phyloP scores from a whole-genome alignment of 2,888 invertebrate species.

The Philaethria dido region DNA sequence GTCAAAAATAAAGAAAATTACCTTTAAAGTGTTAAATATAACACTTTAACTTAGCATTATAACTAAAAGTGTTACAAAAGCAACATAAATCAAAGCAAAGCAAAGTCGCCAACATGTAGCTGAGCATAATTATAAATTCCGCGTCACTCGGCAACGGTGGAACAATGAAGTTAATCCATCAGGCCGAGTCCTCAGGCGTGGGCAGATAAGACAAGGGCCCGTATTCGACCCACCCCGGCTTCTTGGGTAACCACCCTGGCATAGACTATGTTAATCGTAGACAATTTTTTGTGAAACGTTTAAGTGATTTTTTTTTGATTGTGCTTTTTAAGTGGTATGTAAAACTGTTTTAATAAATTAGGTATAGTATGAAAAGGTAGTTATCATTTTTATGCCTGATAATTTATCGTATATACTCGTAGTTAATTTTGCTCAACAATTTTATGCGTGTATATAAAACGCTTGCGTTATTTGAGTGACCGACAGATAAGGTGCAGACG shows the following conservation, averaged over 20 bases:
- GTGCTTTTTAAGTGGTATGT: too few species aligned
- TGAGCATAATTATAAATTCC: slow-evolving; percentile 80
- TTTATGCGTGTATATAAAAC: too few species aligned
- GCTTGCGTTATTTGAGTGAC: too few species aligned
- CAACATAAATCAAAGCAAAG: slow-evolving; percentile 41
- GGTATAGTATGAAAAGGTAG: too few species aligned
- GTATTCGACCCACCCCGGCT: slow-evolving; percentile 66
- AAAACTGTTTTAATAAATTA: too few species aligned
- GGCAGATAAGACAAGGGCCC: slow-evolving; percentile 81
- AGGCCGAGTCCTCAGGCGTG: slow-evolving; percentile 77
- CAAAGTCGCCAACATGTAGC: slow-evolving; percentile 47
- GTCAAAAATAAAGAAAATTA: too few species aligned
- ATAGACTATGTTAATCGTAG: slow-evolving; percentile 47
- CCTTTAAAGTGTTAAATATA: too few species aligned
- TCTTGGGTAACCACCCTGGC: slow-evolving; percentile 69
- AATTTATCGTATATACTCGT: too few species aligned
- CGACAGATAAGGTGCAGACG: too few species aligned
- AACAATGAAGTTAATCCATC: slow-evolving; percentile 84
- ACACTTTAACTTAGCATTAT: too few species aligned
- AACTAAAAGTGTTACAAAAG: slow-evolving; percentile 23
- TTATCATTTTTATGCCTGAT: too few species aligned
- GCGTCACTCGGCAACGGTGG: slow-evolving; percentile 76
- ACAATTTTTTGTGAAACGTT: background rate
- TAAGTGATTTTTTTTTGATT: background rate
- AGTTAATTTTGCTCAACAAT: too few species aligned